Evolutionary conservation across 2,113 vertebrate species (phyloP).

Genomic region (Percina caprodes): DNA sequence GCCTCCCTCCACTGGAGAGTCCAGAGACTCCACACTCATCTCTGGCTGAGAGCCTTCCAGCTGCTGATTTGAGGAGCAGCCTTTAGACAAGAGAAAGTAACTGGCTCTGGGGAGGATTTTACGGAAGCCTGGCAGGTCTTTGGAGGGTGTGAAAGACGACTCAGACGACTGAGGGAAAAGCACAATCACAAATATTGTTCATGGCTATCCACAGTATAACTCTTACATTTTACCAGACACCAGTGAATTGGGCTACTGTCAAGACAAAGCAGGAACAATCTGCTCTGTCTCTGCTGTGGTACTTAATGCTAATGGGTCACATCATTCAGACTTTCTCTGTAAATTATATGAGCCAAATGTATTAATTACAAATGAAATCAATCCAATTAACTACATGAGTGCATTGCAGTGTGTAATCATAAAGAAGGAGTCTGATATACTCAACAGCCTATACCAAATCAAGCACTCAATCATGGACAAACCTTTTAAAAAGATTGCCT

Average conservation of each 20-base stretch:
- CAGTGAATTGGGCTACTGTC: not conserved
- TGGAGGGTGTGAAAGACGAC: slow-evolving; percentile 71
- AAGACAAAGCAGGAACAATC: not conserved
- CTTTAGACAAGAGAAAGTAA: slow-evolving; percentile 92
- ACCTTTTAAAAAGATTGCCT: slow-evolving; percentile 15
- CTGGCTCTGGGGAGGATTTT: slow-evolving; percentile 96
- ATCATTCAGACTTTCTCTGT: not conserved
- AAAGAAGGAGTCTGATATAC: not conserved
- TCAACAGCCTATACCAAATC: not conserved
- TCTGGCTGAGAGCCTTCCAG: slow-evolving; percentile 81
- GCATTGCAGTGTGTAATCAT: not conserved
- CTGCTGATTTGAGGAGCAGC: slow-evolving; percentile 83
- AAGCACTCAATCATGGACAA: not conserved
- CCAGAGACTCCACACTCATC: slow-evolving; percentile 72
- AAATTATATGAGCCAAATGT: slow-evolving; percentile 2
- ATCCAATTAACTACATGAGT: not conserved
- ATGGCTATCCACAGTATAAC: not conserved
- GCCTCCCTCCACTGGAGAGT: slow-evolving; percentile 63
- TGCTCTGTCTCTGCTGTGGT: not conserved
- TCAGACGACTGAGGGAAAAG: slow-evolving; percentile 65
- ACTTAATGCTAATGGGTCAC: not conserved
- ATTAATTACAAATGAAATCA: slow-evolving; percentile 11
- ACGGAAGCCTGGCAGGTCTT: slow-evolving; percentile 95
- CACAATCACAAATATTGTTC: slow-evolving; percentile 9
- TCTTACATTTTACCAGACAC: not conserved